Percentiles rank a stretch among this genome's conserved stretches.
Conservation (phyloP, 2,797 vertebrate species). For the Cottoperca gobio region DNA sequence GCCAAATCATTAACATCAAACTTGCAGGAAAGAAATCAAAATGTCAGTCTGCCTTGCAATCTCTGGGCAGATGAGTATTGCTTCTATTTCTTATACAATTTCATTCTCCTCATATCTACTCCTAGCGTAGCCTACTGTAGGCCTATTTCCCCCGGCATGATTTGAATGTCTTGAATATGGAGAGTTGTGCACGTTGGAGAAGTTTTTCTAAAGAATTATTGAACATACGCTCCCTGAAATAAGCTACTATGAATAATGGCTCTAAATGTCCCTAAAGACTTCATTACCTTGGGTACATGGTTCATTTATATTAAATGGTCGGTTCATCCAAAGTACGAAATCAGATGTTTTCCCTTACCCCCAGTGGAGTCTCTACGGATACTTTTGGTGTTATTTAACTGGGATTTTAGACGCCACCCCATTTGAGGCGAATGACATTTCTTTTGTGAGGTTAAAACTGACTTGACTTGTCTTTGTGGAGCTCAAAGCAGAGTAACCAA, state of each 20-base stretch:
- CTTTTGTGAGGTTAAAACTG: background rate
- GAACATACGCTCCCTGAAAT: slow-evolving; percentile 8
- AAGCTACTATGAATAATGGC: slow-evolving; percentile 14
- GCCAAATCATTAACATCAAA: slow-evolving; percentile 85
- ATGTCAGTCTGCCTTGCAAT: slow-evolving; percentile 79
- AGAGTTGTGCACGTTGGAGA: background rate
- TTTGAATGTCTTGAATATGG: slow-evolving; percentile 15
- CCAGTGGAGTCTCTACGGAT: background rate
- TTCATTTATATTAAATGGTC: slow-evolving; percentile 16
- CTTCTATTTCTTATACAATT: slow-evolving; percentile 72
- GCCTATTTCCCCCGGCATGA: slow-evolving; percentile 26
- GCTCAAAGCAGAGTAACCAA: background rate
- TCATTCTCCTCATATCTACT: slow-evolving; percentile 54
- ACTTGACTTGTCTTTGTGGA: background rate
- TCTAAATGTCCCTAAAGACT: background rate
- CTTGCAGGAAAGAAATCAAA: slow-evolving; percentile 84
- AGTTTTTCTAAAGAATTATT: slow-evolving; percentile 25
- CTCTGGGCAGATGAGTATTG: slow-evolving; percentile 72
- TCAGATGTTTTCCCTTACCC: background rate
- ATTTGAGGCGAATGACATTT: background rate
- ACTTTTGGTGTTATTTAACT: background rate
- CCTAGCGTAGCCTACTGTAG: slow-evolving; percentile 40
- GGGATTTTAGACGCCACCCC: background rate
- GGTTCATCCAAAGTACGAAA: background rate
- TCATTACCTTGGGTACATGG: slow-evolving; percentile 14